Base-by-base conservation (phyloP, 2,888 invertebrate genomes). In the Doris montereyensis region DNA sequence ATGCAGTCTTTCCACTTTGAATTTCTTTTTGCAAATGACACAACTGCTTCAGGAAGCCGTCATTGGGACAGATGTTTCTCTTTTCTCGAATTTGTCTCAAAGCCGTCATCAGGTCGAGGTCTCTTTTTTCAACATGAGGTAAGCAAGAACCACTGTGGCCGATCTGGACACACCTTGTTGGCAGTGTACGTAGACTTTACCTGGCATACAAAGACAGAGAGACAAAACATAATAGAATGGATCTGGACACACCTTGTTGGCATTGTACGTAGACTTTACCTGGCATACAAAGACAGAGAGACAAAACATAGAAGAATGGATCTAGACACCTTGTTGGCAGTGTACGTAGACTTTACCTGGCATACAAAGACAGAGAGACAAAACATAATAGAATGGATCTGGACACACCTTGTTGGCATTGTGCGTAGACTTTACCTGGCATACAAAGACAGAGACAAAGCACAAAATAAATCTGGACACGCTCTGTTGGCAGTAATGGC, bases 151-250 rank as follows among this genome's bases (percentile, higher is more conserved):
- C 3, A 92, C 86, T 1, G 92, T 91, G 0, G 93, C 92, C 10
- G 93, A 93, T 21, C 93, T 89, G 78, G 92, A 92, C 1, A 93
- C 90, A 8, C 93, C 93, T 82, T 91, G 89, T 80, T 91, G 89
- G 83, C 93, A 93, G 83, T 93, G 93, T 1, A 93, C 92, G 80
- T 92, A 88, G 2, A 93, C 89, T 85, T 91, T 92, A 41, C 92
- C 92, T 91, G 85, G 4, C 85, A 83, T 74, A 78, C n/a, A 71
- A 3, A 5, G 26, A n/a, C n/a, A n/a, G n/a, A n/a, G n/a, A n/a
- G n/a, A n/a, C n/a, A n/a, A n/a, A n/a, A n/a, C n/a, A n/a, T n/a
- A n/a, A n/a, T n/a, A n/a, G n/a, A n/a, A n/a, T n/a, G n/a, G 93
- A 93, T 21, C 93, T 89, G 78, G 92, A 92, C 1, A 93, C 90